These are phyloP conservation scores for Regulus satrapa DNA, from an alignment of 2,113 vertebrate species.

Conservation along the genomic window DNA sequence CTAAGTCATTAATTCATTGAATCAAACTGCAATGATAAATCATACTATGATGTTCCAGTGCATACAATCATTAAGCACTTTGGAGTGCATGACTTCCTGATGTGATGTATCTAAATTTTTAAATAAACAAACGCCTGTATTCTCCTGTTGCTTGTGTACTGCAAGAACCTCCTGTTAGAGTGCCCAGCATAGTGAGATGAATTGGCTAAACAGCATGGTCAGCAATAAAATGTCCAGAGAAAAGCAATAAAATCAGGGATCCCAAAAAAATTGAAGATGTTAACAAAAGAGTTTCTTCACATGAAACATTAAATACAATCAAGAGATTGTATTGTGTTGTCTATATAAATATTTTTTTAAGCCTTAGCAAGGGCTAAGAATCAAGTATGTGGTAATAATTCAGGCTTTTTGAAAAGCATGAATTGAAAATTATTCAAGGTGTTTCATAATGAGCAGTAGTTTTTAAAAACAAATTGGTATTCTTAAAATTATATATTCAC, in stretches of 20 bases:
- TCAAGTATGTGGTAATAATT: neutral
- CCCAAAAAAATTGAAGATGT: neutral
- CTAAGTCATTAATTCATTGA: neutral
- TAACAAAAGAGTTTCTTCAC: neutral
- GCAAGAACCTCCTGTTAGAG: slow-evolving; percentile 3
- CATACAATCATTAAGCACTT: slow-evolving; percentile 45
- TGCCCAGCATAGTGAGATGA: neutral
- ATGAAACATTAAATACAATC: neutral
- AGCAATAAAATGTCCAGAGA: neutral
- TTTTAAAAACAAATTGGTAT: neutral
- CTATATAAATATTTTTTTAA: neutral
- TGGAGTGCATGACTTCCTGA: slow-evolving; percentile 9
- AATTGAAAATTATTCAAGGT: neutral
- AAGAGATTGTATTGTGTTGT: neutral
- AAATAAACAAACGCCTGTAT: slow-evolving; percentile 37
- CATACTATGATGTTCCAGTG: neutral
- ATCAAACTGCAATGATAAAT: slow-evolving; percentile 29
- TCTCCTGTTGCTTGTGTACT: slow-evolving; percentile 6
- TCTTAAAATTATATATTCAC: neutral
- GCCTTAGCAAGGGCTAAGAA: neutral
- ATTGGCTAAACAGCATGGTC: neutral
- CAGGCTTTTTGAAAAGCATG: neutral
- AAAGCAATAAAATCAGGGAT: neutral
- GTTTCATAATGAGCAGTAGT: neutral
- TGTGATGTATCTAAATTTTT: neutral